phyloP scores from a whole-genome alignment of 2,888 invertebrate genomes.

The Drepana falcataria region DNA sequence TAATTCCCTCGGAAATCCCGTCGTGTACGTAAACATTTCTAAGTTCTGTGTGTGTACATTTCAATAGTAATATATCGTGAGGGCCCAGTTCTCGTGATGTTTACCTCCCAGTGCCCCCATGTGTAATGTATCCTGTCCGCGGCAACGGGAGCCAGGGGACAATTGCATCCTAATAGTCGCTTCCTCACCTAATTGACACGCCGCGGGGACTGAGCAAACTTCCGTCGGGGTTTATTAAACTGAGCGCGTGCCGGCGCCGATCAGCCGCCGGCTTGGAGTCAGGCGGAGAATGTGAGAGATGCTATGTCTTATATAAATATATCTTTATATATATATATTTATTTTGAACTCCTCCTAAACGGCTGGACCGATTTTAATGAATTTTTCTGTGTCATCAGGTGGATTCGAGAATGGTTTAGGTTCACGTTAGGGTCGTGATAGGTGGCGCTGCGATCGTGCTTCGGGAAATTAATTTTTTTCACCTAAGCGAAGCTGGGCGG shows the following conservation, averaged over 20 bases:
- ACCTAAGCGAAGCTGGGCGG: too few relatives aligned
- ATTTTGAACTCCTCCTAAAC: too few relatives aligned
- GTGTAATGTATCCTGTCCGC: not conserved
- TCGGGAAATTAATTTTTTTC: too few relatives aligned
- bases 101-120: not conserved
- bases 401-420: too few relatives aligned
- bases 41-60: too few relatives aligned
- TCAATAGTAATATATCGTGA: not conserved
- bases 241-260: conserved; percentile 1
- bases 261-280: not conserved
- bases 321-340: too few relatives aligned
- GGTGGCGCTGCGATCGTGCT: too few relatives aligned
- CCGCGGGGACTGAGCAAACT: conserved; percentile 2
- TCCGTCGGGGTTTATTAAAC: conserved; percentile 1
- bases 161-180: conserved; percentile 4
- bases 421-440: too few relatives aligned
- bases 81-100: not conserved
- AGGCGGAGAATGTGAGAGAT: not conserved
- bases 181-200: conserved; percentile 2
- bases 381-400: too few relatives aligned
- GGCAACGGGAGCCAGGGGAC: not conserved
- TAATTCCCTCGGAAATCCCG: too few relatives aligned
- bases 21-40: too few relatives aligned
- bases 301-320: not conserved
- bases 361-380: too few relatives aligned